Evolutionary conservation across 2,113 vertebrate genomes (phyloP), one percentile per base, ranked within the genome.

Genomic region (Rhinolophus sinicus): DNA sequence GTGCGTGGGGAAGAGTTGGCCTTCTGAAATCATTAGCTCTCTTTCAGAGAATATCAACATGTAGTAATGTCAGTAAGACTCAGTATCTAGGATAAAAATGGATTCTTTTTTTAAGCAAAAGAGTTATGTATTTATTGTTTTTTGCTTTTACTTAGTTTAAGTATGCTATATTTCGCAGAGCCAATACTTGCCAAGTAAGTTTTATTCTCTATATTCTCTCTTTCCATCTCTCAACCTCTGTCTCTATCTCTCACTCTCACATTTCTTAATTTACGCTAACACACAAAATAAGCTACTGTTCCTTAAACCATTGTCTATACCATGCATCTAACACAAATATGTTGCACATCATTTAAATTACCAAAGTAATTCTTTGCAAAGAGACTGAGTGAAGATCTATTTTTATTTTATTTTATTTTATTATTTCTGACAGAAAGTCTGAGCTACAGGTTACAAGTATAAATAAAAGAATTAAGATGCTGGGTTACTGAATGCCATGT

Each of bases 381-480:
- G 62, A 62, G 1, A 93, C 76, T 72, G 38, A 9, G 8, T 73
- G 8, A 92, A 86, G 1, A 2, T 33, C 1, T 67, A 19, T 56
- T 60, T 64, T 30, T 30, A 28, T 18, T 52, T 76, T 76, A 62
- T 44, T 62, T 82, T 40, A 81, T 19, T 82, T 60, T n/a, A 35
- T 35, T 14, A 73, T 64, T 30, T 64, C 15, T 38, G 13, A 38
- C 0, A 88, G 8, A 30, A 95, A 26, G 64, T 73, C 76, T 95
- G n/a, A 93, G 14, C 73, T 54, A 3, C 0, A 92, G 35, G 12
- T 77, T 50, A 60, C 1, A 2, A 58, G 6, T 62, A 58, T 19
- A 95, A 95, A 73, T 80, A 40, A 84, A 78, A 93, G 1, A 72
- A 85, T 62, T 50, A 94, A 94, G 24, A 97, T 75, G 4, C 44